A percentile compares a stretch with the other conserved stretches of the same genome.
Conservation (phyloP, 2,888 invertebrate genomes). For the Aphrophora alni region DNA sequence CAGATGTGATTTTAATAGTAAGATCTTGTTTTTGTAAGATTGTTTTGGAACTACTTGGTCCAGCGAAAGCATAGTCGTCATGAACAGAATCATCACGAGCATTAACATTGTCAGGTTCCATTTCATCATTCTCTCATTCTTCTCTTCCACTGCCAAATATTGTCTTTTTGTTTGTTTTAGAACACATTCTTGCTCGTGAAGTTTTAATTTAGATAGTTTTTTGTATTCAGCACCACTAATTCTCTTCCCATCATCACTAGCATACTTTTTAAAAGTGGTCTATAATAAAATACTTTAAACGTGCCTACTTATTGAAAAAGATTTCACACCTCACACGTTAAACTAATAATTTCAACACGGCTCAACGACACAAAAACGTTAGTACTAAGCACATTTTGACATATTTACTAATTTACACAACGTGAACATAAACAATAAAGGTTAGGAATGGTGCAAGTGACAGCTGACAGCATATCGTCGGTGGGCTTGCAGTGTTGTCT, state of each 20-base stretch:
- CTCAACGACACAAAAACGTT: too few species aligned
- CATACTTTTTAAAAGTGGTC: not conserved
- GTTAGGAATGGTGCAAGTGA: too few species aligned
- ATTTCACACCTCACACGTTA: too few species aligned
- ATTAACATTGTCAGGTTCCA: not conserved
- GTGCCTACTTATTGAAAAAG: too few species aligned
- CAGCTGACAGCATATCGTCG: too few species aligned
- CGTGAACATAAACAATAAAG: too few species aligned
- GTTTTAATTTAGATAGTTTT: constrained; percentile 12
- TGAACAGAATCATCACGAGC: not conserved
- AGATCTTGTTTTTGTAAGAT: too few species aligned
- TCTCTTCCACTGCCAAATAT: not conserved
- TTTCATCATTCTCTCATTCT: not conserved
- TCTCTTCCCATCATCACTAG: constrained; percentile 19
- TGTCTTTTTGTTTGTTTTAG: constrained; percentile 22
- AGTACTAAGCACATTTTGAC: too few species aligned
- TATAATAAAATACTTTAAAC: too few species aligned
- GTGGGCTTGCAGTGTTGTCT: too few species aligned
- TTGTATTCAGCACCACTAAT: constrained; percentile 18
- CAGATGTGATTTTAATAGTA: not conserved
- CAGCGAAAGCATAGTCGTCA: constrained; percentile 7
- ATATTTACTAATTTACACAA: too few species aligned
- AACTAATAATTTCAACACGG: too few species aligned
- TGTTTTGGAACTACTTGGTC: not conserved
- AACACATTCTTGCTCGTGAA: constrained; percentile 25